phyloP scores from a whole-genome alignment of 2,888 invertebrate species.

The Herminia tarsipennalis region DNA sequence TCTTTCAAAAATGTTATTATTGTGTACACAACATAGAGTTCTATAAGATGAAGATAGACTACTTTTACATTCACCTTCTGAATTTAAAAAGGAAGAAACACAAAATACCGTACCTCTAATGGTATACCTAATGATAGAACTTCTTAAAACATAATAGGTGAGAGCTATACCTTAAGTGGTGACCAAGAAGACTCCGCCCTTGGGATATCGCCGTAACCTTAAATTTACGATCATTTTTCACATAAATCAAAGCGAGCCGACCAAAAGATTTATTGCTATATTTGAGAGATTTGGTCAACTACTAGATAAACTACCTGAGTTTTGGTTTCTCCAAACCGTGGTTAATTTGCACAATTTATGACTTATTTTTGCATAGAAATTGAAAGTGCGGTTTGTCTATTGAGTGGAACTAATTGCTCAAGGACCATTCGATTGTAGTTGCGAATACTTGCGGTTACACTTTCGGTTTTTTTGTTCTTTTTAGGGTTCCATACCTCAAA shows the following conservation, averaged over 20 bases:
- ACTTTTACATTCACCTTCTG: no score
- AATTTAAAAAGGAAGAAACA: no score
- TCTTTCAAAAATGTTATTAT: no score
- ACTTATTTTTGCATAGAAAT: slow-evolving; percentile 63
- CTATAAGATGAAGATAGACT: no score
- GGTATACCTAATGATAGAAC: slow-evolving; percentile 17
- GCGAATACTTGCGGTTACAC: not conserved
- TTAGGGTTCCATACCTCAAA: no score
- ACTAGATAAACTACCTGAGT: slow-evolving; percentile 68
- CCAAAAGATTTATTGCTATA: slow-evolving; percentile 78
- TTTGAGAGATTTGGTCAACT: slow-evolving; percentile 66
- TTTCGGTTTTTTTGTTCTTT: not conserved
- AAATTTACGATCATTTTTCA: slow-evolving; percentile 85
- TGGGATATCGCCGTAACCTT: slow-evolving; percentile 72
- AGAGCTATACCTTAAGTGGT: slow-evolving; percentile 58
- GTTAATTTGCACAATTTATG: slow-evolving; percentile 62
- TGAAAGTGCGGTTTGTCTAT: slow-evolving; percentile 60
- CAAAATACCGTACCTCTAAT: no score
- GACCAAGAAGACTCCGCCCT: slow-evolving; percentile 60
- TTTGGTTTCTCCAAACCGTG: slow-evolving; percentile 49
- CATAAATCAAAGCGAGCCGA: slow-evolving; percentile 83
- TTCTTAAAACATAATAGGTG: slow-evolving; percentile 58
- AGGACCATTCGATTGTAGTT: not conserved
- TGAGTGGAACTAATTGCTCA: slow-evolving; percentile 11
- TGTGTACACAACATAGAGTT: no score